Evolutionary conservation across 2,797 vertebrate genomes (phyloP), one percentile per base, ranked within the genome.

Genomic region (Columba guinea): DNA sequence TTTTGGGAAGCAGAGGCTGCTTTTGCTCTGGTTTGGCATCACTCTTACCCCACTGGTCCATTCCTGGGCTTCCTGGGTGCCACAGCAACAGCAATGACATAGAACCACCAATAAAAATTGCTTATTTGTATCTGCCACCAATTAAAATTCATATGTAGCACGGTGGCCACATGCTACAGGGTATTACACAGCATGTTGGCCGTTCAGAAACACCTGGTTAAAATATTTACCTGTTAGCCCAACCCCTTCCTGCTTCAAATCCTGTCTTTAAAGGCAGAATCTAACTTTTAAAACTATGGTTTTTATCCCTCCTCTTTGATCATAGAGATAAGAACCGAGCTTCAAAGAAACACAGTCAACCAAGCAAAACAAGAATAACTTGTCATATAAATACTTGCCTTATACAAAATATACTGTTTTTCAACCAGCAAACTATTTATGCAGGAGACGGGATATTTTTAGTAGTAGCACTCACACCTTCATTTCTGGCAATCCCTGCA

Each of bases 371-470:
- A 78, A 87, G 75, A 95, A 90, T 51, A 94, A 89, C 84, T 46
- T 10, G 58, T 59, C 71, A 39, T 16, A 62, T 51, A 87, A 87
- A 87, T 49, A 86, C 78, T 75, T 84, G 56, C 68, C 80, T 78
- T 84, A 80, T 70, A 85, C 69, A 90, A 89, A 95, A 93, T 44
- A 75, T 5, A 74, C 76, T 87, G 68, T 6, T 89, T 90, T 92
- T 76, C 81, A 91, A 19, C 74, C 5, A 23, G 89, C 79, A 77
- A 90, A 86, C 81, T 84, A 44, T 74, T 86, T 87, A 76, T 80
- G 86, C 83, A 70, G 84, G 85, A 93, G 89, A 74, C 15, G 2
- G 44, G 83, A 30, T 90, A 90, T 94, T 96, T 94, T 93, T 93
- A 93, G 84, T 35, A 75, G 63, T 11, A 55, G 68, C 41, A 18